Conservation (phyloP, 2,113 vertebrate genomes). For the Siphamia tubifer region DNA sequence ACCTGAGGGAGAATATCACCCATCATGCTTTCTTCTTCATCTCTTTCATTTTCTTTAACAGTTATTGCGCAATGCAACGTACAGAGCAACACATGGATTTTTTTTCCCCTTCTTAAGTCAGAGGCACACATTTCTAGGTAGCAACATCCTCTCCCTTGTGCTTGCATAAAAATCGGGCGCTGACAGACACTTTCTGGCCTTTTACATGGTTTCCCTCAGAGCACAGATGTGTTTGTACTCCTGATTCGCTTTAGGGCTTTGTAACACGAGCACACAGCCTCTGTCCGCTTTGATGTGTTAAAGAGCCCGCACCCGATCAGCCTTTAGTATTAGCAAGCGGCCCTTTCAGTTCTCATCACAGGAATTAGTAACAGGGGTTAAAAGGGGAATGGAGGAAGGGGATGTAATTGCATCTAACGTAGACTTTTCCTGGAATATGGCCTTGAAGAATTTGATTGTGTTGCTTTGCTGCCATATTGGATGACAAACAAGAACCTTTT, state of each 20-base stretch:
- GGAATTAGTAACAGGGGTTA: slow-evolving; percentile 47
- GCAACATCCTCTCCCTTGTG: background rate
- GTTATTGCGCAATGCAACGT: background rate
- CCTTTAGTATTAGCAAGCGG: slow-evolving; percentile 9
- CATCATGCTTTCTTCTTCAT: background rate
- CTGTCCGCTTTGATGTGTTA: slow-evolving; percentile 52
- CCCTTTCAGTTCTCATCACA: slow-evolving; percentile 27
- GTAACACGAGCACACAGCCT: slow-evolving; percentile 19
- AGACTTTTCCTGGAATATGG: slow-evolving; percentile 23
- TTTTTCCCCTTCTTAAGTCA: no score
- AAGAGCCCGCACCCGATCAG: slow-evolving; percentile 34
- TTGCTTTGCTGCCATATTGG: background rate
- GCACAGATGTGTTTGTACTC: background rate
- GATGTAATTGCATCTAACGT: slow-evolving; percentile 33
- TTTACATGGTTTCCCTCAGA: slow-evolving; percentile 4
- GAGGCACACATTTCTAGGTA: no score
- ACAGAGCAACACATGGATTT: background rate
- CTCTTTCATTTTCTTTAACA: slow-evolving; percentile 11
- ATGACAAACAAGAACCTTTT: slow-evolving; percentile 2
- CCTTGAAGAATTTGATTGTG: background rate
- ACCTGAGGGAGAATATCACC: slow-evolving; percentile 42
- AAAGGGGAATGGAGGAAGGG: slow-evolving; percentile 7
- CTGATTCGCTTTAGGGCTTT: slow-evolving; percentile 30
- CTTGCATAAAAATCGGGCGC: background rate
- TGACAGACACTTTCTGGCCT: background rate